Conservation (phyloP, 2,797 vertebrate species). For the Prionace glauca region DNA sequence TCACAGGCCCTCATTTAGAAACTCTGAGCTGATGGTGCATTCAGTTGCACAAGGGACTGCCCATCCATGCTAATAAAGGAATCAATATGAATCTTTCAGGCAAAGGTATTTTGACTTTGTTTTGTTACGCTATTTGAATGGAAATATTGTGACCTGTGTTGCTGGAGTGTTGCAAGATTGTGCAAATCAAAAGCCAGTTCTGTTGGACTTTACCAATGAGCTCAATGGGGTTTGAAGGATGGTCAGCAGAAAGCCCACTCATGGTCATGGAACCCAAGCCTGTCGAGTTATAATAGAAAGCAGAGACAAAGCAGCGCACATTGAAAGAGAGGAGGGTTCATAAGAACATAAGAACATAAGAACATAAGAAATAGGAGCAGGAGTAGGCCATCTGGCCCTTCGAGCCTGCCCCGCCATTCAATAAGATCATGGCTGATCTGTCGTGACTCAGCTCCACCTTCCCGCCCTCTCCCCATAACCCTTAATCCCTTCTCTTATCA, state of each 20-base stretch:
- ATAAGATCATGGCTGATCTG: too few relatives aligned
- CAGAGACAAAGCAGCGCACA: neutral
- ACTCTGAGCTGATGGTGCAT: neutral
- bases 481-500: too few relatives aligned
- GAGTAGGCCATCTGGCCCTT: too few relatives aligned
- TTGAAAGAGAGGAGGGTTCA: neutral
- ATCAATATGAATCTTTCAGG: neutral
- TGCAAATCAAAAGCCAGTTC: neutral
- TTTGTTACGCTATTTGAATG: neutral
- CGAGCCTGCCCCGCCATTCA: too few relatives aligned
- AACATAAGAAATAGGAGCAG: too few relatives aligned
- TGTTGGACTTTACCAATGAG: neutral
- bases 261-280: too few relatives aligned
- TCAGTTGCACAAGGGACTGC: neutral
- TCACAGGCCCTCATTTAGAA: neutral
- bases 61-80: neutral
- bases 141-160: neutral
- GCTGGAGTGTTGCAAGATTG: neutral
- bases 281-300: neutral
- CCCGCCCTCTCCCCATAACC: too few relatives aligned
- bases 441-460: too few relatives aligned
- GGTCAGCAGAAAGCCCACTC: neutral
- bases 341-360: too few relatives aligned
- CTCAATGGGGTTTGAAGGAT: neutral
- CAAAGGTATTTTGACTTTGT: neutral